Evolutionary conservation across 2,888 invertebrate genomes (phyloP).

Genomic region (Ctenicera cuprea): DNA sequence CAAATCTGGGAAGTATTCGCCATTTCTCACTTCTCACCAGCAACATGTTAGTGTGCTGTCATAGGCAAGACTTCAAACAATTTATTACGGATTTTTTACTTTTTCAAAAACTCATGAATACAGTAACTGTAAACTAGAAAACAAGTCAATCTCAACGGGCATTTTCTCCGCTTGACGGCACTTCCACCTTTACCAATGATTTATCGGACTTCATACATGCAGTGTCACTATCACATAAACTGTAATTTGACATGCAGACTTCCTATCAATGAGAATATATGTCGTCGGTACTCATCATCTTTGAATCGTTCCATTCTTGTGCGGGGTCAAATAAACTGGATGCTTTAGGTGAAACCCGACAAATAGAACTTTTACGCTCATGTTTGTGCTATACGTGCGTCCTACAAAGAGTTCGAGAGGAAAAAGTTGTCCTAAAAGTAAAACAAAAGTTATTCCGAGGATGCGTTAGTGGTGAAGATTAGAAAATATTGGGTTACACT

Average conservation of each 20-base stretch:
- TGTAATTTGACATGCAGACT: constrained; percentile 18
- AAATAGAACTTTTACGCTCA: constrained; percentile 31
- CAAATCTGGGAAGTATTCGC: constrained; percentile 9
- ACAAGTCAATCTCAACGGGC: constrained; percentile 21
- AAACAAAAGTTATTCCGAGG: background rate
- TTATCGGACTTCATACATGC: constrained; percentile 14
- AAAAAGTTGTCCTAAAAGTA: constrained; percentile 36
- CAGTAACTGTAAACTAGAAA: constrained; percentile 24
- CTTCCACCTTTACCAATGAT: constrained; percentile 13
- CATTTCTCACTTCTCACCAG: constrained; percentile 7
- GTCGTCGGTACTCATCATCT: constrained; percentile 21
- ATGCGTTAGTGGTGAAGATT: background rate
- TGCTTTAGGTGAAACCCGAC: constrained; percentile 37
- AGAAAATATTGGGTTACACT: constrained; percentile 12
- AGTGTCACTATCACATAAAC: constrained; percentile 18
- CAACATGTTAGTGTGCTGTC: constrained; percentile 8
- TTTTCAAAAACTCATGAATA: constrained; percentile 15
- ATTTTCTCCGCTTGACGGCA: constrained; percentile 24
- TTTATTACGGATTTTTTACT: constrained; percentile 16
- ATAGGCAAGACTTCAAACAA: background rate
- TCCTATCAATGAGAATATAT: constrained; percentile 8
- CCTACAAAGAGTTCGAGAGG: constrained; percentile 32
- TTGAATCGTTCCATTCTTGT: constrained; percentile 18
- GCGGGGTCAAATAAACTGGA: constrained; percentile 39
- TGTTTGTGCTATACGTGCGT: constrained; percentile 36